phyloP scores from a whole-genome alignment of 2,113 vertebrate species.

The Anarrhichthys ocellatus region DNA sequence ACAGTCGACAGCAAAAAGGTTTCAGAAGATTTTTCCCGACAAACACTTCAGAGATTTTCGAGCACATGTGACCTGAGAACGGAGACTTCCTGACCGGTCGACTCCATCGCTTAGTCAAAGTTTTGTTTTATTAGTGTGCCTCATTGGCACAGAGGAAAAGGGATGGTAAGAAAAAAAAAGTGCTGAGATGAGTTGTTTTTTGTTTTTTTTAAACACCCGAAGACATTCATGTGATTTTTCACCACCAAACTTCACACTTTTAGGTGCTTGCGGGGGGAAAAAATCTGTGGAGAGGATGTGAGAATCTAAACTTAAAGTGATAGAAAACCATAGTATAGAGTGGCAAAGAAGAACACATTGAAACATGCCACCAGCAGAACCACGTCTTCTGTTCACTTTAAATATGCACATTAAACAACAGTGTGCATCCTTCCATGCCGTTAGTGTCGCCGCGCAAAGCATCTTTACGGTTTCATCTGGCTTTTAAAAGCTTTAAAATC shows the following conservation, averaged over 20 bases:
- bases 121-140: conserved; percentile 15
- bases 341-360: not conserved
- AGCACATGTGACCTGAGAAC: conserved; percentile 6
- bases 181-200: conserved; percentile 26
- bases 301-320: conserved; percentile 6
- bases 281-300: not conserved
- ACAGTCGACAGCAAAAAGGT: conserved; percentile 32
- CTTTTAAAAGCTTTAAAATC: not conserved
- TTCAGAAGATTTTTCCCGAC: conserved; percentile 33
- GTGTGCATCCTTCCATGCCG: not conserved
- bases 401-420: not conserved
- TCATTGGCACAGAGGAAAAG: not conserved
- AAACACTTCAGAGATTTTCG: conserved; percentile 3
- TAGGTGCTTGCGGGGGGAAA: conserved; percentile 6
- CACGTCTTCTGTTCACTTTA: not conserved
- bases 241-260: conserved; percentile 52
- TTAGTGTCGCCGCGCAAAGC: not conserved
- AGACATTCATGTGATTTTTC: conserved; percentile 36
- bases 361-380: not conserved
- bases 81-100: conserved; percentile 17
- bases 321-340: conserved; percentile 17
- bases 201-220: not conserved
- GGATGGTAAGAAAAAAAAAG: not conserved
- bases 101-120: conserved; percentile 6
- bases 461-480: conserved; percentile 24